A percentile compares a stretch with the other conserved stretches of the same genome.
phyloP scores from a whole-genome alignment of 2,797 vertebrate species.

The Sparus aurata region DNA sequence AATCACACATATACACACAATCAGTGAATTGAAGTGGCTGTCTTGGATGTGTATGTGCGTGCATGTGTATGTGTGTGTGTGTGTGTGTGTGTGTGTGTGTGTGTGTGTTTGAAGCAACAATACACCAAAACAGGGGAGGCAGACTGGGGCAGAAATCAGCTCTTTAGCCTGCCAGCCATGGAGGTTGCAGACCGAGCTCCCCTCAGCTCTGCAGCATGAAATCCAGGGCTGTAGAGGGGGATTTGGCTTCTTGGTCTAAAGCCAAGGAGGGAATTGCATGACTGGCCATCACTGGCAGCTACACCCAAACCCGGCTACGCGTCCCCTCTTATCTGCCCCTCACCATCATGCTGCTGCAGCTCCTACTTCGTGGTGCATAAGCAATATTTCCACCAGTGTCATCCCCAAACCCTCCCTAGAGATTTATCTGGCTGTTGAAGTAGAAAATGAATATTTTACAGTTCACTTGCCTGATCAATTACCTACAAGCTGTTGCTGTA shows the following conservation, averaged over 20 bases:
- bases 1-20: conserved; percentile 20
- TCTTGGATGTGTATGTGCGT: conserved; percentile 13
- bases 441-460: conserved; percentile 99
- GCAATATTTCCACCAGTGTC: conserved; percentile 94
- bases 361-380: conserved; percentile 94
- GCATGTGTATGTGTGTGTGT: conserved; percentile 25
- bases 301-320: conserved; percentile 51
- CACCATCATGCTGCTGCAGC: conserved; percentile 86
- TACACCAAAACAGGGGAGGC: conserved; percentile 62
- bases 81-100: conserved; percentile 39
- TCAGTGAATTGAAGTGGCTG: conserved; percentile 23
- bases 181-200: conserved; percentile 57
- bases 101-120: conserved; percentile 53
- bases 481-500: conserved; percentile 99
- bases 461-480: conserved; percentile 99
- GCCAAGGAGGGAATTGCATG: conserved; percentile 80
- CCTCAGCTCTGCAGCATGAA: conserved; percentile 69
- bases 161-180: conserved; percentile 65
- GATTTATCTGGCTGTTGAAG: conserved; percentile 99
- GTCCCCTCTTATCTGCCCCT: conserved; percentile 76
- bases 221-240: conserved; percentile 73
- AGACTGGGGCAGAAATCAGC: conserved; percentile 47
- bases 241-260: conserved; percentile 76
- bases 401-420: conserved; percentile 91
- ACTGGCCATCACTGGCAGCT: conserved; percentile 76